Conservation (phyloP, 1,140 invertebrate species). For the Megalonaias nervosa region DNA sequence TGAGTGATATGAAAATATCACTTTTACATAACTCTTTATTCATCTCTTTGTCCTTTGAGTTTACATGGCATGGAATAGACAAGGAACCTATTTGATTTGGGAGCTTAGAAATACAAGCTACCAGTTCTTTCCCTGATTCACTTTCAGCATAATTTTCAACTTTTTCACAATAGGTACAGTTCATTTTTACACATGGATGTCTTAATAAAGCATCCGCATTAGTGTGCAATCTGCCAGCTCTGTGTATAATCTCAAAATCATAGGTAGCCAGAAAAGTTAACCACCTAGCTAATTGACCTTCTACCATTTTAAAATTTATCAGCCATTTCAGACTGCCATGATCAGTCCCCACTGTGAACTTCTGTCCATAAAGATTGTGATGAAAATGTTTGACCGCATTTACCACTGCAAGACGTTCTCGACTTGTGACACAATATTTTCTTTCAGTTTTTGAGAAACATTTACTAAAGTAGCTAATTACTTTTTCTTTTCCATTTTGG, state of each 20-base stretch:
- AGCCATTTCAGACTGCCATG: constrained; percentile 51
- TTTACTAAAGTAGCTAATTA: constrained; percentile 48
- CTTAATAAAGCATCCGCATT: constrained; percentile 58
- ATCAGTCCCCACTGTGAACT: constrained; percentile 46
- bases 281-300: constrained; percentile 55
- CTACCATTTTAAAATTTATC: constrained; percentile 37
- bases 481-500: constrained; percentile 38
- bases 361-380: constrained; percentile 44
- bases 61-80: no score
- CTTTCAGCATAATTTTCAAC: no score
- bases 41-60: no score
- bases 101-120: no score
- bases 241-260: constrained; percentile 50
- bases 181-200: constrained; percentile 7
- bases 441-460: constrained; percentile 63
- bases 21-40: no score
- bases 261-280: constrained; percentile 49
- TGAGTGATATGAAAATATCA: no score
- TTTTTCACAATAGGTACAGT: no score
- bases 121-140: no score
- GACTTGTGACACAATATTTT: constrained; percentile 69
- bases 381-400: constrained; percentile 39
- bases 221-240: constrained; percentile 44
- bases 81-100: no score
- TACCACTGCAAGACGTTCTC: constrained; percentile 47